Evolutionary conservation across 2,797 vertebrate genomes (phyloP), one percentile per base, ranked within the genome.

Genomic region (Atherinosoma microstoma): DNA sequence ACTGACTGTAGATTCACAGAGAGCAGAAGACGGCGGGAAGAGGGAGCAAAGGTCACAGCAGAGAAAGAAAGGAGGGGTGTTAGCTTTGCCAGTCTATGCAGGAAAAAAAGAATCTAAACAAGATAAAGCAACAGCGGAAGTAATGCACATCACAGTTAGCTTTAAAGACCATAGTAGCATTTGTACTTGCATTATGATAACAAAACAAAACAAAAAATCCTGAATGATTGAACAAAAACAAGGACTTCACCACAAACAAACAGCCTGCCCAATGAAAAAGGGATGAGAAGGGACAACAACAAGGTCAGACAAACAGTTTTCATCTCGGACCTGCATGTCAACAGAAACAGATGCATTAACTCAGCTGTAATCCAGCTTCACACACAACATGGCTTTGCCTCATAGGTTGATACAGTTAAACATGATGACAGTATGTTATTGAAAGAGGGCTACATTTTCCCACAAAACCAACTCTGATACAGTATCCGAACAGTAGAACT

Each of bases 121-220:
- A 86, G 79, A 82, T 80, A 73, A 84, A 91, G 80, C 84, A 80
- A 86, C 93, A 93, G 91, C 89, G 92, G 93, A 92, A 95, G 90
- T 90, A 94, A 95, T 94, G 94, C 95, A 96, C 95, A 96, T 93
- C 93, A 97, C 93, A 96, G 90, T 91, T 93, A 91, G 87, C 90
- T 88, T 90, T 76, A 91, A 82, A 93, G 90, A 93, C 86, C 84
- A 91, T 83, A 91, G 85, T 85, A 87, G 87, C 75, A 72, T 91
- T 90, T 91, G 90, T 82, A 91, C 78, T 90, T 90, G 87, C 87
- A 90, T 89, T 69, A 84, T 74, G 83, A 84, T 72, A 62, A 76
- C 34, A 10, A 35, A 77, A 54, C 36, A 64, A 20, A 56, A 72
- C 57, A 57, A 72, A 78, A 80, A 83, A 84, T 87, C 92, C 88